A percentile compares a stretch with the other conserved stretches of the same genome.
These are phyloP conservation scores for Nesogale talazaci DNA, from an alignment of 2,113 vertebrate genomes.

Conservation along the genomic window DNA sequence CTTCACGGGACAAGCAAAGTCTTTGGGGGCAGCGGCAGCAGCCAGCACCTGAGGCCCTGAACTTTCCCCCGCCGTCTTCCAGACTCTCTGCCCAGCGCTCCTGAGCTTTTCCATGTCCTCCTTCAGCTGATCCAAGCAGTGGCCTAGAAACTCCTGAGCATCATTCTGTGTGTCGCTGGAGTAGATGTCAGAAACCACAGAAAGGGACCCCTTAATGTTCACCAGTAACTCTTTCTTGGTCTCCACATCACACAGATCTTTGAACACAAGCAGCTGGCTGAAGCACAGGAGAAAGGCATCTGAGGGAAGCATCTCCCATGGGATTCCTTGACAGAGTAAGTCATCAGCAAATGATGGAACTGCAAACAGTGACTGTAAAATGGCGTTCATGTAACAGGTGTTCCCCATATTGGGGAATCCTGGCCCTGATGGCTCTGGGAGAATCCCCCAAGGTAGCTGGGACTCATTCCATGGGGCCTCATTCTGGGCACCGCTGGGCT, in stretches of 20 bases:
- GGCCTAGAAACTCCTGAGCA: slow-evolving; percentile 95
- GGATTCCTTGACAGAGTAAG: slow-evolving; percentile 93
- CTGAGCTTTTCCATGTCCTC: slow-evolving; percentile 94
- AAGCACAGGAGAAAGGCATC: slow-evolving; percentile 94
- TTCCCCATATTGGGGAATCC: slow-evolving; percentile 96
- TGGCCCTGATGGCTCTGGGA: neutral
- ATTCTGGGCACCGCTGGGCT: neutral
- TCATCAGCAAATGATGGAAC: slow-evolving; percentile 94
- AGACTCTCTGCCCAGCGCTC: slow-evolving; percentile 89
- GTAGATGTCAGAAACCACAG: slow-evolving; percentile 93
- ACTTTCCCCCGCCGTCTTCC: slow-evolving; percentile 80
- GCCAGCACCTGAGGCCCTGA: neutral
- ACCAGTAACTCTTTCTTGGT: slow-evolving; percentile 93
- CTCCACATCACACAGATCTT: slow-evolving; percentile 92
- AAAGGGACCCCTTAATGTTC: slow-evolving; percentile 94
- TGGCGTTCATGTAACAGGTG: slow-evolving; percentile 97
- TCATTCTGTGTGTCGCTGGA: slow-evolving; percentile 95
- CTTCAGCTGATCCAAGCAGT: slow-evolving; percentile 94
- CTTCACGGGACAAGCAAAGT: slow-evolving; percentile 92
- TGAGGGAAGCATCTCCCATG: slow-evolving; percentile 91
- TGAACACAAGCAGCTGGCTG: slow-evolving; percentile 93
- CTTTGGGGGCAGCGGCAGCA: slow-evolving; percentile 86
- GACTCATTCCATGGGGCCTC: accelerated
- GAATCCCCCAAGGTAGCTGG: neutral
- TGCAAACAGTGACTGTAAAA: slow-evolving; percentile 95